Conservation (phyloP, 2,888 invertebrate genomes). For the Phragmatobia fuliginosa region DNA sequence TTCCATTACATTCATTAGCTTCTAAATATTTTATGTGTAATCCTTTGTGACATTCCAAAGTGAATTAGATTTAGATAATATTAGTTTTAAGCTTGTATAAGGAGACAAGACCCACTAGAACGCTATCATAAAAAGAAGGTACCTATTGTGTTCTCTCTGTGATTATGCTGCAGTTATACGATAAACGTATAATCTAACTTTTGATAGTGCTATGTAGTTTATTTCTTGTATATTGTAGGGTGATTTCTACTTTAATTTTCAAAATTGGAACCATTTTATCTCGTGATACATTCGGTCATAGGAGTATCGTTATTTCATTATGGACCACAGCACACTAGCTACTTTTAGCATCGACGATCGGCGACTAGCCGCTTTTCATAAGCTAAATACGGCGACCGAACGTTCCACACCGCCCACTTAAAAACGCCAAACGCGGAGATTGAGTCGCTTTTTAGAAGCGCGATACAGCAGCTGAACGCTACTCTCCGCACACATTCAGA, state of each 20-base stretch:
- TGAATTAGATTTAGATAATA: conserved; percentile 16
- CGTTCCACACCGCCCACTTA: no score
- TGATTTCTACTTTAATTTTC: no score
- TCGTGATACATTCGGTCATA: conserved; percentile 10
- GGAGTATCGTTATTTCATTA: conserved; percentile 18
- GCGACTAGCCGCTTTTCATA: no score
- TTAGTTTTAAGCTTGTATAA: conserved; percentile 10
- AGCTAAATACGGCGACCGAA: no score
- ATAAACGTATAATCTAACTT: not conserved
- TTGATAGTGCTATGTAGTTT: not conserved
- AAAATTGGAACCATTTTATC: not conserved
- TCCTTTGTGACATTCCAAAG: conserved; percentile 38
- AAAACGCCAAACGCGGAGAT: no score
- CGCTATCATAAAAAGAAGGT: not conserved
- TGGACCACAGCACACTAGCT: not conserved
- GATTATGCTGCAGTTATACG: not conserved
- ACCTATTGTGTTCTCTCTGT: not conserved
- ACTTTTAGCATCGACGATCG: no score
- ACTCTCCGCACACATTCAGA: no score
- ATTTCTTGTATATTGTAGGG: not conserved
- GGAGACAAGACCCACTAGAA: not conserved
- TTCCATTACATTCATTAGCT: conserved; percentile 9
- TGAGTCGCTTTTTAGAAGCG: no score
- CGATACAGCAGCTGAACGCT: no score
- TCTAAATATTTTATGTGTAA: conserved; percentile 11